These are phyloP conservation scores for Spinus olivaceus DNA, from an alignment of 2,797 vertebrate species.

Conservation along the genomic window DNA sequence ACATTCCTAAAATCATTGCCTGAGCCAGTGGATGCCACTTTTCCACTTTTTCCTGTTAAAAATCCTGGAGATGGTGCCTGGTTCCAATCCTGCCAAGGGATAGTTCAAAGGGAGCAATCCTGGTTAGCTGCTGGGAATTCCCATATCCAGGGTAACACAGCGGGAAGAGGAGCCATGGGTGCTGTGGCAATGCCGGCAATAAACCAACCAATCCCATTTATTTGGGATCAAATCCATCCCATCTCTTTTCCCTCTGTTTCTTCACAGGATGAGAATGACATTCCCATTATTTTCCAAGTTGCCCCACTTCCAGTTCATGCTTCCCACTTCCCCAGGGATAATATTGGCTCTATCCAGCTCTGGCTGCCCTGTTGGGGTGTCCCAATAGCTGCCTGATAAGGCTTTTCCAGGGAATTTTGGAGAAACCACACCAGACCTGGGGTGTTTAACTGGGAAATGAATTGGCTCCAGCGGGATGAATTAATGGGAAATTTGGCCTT, in stretches of 20 bases:
- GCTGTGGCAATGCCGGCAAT: rapidly evolving
- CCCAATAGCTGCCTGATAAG: background rate
- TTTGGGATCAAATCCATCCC: background rate
- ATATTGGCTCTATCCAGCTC: background rate
- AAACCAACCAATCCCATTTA: rapidly evolving
- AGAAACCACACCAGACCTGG: background rate
- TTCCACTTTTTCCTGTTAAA: background rate
- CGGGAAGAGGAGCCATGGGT: background rate
- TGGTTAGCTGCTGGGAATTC: background rate
- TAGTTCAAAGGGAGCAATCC: background rate
- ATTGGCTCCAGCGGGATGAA: rapidly evolving
- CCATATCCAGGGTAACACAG: background rate
- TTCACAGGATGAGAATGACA: background rate
- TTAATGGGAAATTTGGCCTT: background rate
- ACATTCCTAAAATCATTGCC: background rate
- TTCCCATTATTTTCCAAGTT: background rate
- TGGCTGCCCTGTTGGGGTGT: rapidly evolving
- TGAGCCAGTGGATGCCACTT: rapidly evolving
- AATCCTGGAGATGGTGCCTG: rapidly evolving
- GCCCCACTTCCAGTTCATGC: rapidly evolving
- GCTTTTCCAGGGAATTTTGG: background rate
- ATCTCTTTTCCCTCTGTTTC: background rate
- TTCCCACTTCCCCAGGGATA: background rate
- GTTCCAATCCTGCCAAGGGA: background rate
- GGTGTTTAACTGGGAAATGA: background rate